Evolutionary conservation across 2,797 vertebrate genomes (phyloP), one percentile per base, ranked within the genome.

Genomic region (Xyrichtys novacula): DNA sequence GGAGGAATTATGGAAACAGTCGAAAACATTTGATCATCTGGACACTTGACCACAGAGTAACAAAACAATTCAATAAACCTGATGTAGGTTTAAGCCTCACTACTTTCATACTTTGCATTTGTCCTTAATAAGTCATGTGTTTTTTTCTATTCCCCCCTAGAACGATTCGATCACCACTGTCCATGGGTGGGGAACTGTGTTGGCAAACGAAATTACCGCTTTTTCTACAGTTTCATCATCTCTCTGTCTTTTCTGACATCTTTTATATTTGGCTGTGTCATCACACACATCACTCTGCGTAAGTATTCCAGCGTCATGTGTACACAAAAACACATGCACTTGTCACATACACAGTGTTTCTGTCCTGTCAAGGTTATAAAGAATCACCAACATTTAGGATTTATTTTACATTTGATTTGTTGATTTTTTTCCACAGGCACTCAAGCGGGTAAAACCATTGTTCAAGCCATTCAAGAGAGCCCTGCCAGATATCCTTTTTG

Each of bases 101-200:
- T 42, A 5, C 5, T 26, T 0, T n/a, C 15, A 3, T 32, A 36
- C 28, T n/a, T 55, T n/a, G 19, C 25, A 25, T 12, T 0, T 44
- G 28, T 6, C 15, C 70, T 19, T 71, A 4, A 67, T 63, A 17
- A 48, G 9, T 59, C 11, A 0, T 22, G 0, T 74, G 1, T 73
- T 0, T 53, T 0, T 38, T 43, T 48, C 43, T 40, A 68, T 49
- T 16, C 3, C 1, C 20, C 42, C 78, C 7, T 93, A 99, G 97
- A 99, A 71, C 94, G 97, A 8, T 99, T 99, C 46, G 97, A 99
- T 60, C 97, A 99, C 80, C 97, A 99, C 88, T 99, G 97, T 81
- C 97, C 97, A 14, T 98, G 97, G 97, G 97, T 99, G 60, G 97
- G 97, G 46, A 99, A 99, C 93, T 99, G 97, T 25, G 97, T 98